Base-by-base conservation (phyloP, 2,888 invertebrate species). In the Tholera decimalis region DNA sequence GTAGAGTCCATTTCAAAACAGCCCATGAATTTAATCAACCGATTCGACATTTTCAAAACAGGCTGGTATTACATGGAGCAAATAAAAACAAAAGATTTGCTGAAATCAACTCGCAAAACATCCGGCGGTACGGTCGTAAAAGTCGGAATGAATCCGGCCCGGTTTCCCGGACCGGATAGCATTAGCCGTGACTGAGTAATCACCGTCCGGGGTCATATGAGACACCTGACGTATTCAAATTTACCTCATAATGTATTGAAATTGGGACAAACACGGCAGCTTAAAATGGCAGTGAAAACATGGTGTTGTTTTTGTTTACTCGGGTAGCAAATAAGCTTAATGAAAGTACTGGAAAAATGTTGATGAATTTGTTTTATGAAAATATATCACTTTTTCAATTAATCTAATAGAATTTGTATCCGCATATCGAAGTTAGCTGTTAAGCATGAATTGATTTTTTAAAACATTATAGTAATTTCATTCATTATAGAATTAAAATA, bases 141-240 rank as follows among this genome's bases (percentile, higher is more conserved):
- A 84, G 49, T 53, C 41, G 57, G 73, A 76, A 83, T 79, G 80
- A 84, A 82, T 83, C 78, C 80, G 77, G 60, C 58, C 80, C 73
- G 74, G 78, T 75, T 76, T 61, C 3, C 72, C 65, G 76, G 78
- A 72, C 75, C 73, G 74, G 78, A 79, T 78, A 72, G 60, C 80
- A 83, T 85, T 85, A 85, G 80, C 72, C 77, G 54, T 67, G 72
- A 65, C 66, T 71, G 62, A 76, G 83, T 83, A 86, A 83, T 81
- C 75, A 73, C 79, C 77, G 69, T 79, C 71, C 79, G 79, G 76
- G 79, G 77, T 80, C 77, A 81, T 87, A 78, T 76, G 57, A 54
- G 68, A 68, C 87, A 86, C 83, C 84, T 86, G 88, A 74, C 73
- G 73, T 77, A 78, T 79, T 79, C 82, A 82, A 83, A 85, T 86